These are phyloP conservation scores for Falco columbarius DNA, from an alignment of 2,797 vertebrate genomes.

Conservation along the genomic window DNA sequence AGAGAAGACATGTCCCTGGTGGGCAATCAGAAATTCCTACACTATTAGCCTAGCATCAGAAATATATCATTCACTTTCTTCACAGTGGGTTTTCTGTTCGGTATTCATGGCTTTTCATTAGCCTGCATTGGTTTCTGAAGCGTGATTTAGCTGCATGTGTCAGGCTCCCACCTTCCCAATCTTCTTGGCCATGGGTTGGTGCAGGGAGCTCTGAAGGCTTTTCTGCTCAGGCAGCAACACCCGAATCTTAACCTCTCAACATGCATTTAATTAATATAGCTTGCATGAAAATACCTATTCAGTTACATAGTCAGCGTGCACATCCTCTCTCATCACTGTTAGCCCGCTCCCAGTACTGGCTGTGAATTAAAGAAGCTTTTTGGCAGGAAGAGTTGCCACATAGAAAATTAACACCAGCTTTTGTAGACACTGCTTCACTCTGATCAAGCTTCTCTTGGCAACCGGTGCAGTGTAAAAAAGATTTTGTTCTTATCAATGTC, in stretches of 20 bases:
- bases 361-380: conserved; percentile 45
- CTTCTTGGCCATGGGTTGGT: not conserved
- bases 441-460: conserved; percentile 51
- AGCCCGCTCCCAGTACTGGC: conserved; percentile 1
- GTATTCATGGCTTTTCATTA: not conserved
- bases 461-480: conserved; percentile 13
- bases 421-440: conserved; percentile 34
- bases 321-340: not conserved
- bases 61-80: not conserved
- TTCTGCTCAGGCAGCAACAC: not conserved
- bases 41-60: not conserved
- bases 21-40: not conserved
- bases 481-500: conserved; percentile 55
- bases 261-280: conserved; percentile 8
- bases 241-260: conserved; percentile 8
- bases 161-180: not conserved
- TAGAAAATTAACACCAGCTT: conserved; percentile 49
- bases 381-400: conserved; percentile 34
- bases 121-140: not conserved
- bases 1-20: not conserved
- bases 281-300: conserved; percentile 35
- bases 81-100: not conserved
- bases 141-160: not conserved
- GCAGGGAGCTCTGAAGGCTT: not conserved
- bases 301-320: not conserved